Evolutionary conservation across 2,888 invertebrate genomes (phyloP).

Genomic region (Crocallis elinguaria): DNA sequence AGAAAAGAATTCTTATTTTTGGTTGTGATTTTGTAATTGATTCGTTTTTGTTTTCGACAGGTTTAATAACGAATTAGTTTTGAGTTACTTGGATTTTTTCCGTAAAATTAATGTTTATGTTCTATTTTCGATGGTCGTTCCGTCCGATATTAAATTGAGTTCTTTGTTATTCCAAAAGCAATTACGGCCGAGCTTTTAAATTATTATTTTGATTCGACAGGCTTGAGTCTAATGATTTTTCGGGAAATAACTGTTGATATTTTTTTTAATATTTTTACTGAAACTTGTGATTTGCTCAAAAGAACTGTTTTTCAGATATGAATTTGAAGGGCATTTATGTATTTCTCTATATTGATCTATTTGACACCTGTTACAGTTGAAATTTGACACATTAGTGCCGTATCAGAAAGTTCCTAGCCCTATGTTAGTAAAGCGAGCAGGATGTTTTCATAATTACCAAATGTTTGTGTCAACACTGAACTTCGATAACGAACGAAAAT

Average conservation of each 20-base stretch:
- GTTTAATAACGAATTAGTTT: conserved; percentile 1
- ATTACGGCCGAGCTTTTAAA: neutral
- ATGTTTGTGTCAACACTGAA: conserved; percentile 69
- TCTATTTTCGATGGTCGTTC: neutral
- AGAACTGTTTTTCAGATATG: no score
- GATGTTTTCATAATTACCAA: conserved; percentile 64
- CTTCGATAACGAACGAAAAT: conserved; percentile 36
- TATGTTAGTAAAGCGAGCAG: conserved; percentile 47
- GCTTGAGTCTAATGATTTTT: neutral
- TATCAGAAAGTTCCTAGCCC: conserved; percentile 34
- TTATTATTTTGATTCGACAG: neutral
- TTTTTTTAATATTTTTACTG: no score
- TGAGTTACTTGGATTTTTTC: neutral
- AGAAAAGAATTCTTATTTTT: neutral
- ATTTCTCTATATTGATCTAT: no score
- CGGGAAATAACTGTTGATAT: no score
- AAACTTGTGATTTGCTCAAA: no score
- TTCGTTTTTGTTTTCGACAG: neutral
- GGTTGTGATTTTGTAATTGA: no score
- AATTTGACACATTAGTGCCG: neutral
- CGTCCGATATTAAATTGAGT: neutral
- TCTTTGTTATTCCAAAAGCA: neutral
- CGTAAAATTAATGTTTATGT: neutral
- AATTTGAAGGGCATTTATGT: no score
- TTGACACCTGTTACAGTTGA: neutral